Evolutionary conservation across 1,140 invertebrate species (phyloP).

Genomic region (Trypoxylus dichotomus): DNA sequence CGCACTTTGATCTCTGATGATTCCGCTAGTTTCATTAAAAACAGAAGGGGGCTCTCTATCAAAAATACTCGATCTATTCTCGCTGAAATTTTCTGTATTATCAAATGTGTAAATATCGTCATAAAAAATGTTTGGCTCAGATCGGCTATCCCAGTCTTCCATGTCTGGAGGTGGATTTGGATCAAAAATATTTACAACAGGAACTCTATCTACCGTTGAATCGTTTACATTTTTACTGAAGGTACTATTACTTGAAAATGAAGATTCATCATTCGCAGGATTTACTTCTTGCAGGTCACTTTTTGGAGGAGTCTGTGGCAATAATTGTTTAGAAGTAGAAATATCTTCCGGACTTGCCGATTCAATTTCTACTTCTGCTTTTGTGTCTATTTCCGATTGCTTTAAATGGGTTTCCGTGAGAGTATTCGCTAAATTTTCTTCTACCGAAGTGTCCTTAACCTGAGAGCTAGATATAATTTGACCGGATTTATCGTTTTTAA

Average conservation of each 20-base stretch:
- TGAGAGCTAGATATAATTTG: too few species aligned
- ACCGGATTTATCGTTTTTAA: too few species aligned
- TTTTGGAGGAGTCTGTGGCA: neutral
- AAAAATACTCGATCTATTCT: conserved; percentile 22
- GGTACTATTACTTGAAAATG: neutral
- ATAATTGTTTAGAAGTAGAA: neutral
- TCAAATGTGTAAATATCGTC: conserved; percentile 12
- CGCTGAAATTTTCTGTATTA: neutral
- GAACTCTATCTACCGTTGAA: neutral
- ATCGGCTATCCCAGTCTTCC: neutral
- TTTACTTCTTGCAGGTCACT: neutral
- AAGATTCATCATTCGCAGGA: neutral
- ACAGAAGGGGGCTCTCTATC: conserved; percentile 30
- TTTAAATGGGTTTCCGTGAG: too few species aligned
- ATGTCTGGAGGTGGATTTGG: conserved; percentile 11
- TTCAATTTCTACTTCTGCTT: too few species aligned
- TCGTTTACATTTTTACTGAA: neutral
- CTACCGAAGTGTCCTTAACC: too few species aligned
- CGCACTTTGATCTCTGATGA: conserved; percentile 33
- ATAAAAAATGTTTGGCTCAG: conserved; percentile 8
- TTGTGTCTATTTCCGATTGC: too few species aligned
- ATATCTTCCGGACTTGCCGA: too few species aligned
- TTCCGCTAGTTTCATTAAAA: conserved; percentile 37
- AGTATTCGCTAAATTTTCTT: too few species aligned
- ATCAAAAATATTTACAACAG: neutral